phyloP scores from a whole-genome alignment of 2,888 invertebrate species.

The Clivina fossor region DNA sequence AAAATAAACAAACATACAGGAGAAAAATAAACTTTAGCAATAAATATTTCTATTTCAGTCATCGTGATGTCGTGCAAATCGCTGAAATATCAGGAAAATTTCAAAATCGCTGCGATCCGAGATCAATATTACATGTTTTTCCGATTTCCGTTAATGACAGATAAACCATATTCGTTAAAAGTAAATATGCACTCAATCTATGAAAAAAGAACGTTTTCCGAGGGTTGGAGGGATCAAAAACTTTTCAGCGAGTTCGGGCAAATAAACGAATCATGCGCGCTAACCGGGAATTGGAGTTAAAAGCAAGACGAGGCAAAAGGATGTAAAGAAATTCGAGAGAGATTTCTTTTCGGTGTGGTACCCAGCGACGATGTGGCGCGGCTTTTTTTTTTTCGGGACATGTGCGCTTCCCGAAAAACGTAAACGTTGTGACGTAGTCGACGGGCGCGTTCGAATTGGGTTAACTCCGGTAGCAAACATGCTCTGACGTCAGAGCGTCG shows the following conservation, averaged over 20 bases:
- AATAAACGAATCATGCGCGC: background rate
- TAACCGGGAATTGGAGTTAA: slow-evolving; percentile 10
- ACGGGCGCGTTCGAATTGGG: slow-evolving; percentile 17
- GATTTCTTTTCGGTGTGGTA: too few relatives aligned
- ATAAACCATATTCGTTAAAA: background rate
- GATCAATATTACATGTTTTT: background rate
- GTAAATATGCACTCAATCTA: background rate
- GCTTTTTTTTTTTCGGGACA: too few relatives aligned
- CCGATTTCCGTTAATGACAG: background rate
- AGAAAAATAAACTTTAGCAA: too few relatives aligned
- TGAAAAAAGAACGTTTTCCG: background rate
- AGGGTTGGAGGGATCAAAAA: background rate
- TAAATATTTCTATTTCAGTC: too few relatives aligned
- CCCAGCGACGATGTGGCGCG: too few relatives aligned
- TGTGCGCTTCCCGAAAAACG: too few relatives aligned
- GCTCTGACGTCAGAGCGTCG: slow-evolving; percentile 26
- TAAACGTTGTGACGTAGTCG: slow-evolving; percentile 20
- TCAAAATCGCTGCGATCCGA: background rate
- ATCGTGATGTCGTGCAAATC: background rate
- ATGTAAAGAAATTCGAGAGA: too few relatives aligned
- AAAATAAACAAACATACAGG: background rate
- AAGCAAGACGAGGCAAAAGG: background rate
- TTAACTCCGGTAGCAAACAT: slow-evolving; percentile 28
- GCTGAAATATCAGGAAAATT: background rate
- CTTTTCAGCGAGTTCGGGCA: background rate